Evolutionary conservation across 2,797 vertebrate species (phyloP).

Genomic region (Austrolebias charrua): DNA sequence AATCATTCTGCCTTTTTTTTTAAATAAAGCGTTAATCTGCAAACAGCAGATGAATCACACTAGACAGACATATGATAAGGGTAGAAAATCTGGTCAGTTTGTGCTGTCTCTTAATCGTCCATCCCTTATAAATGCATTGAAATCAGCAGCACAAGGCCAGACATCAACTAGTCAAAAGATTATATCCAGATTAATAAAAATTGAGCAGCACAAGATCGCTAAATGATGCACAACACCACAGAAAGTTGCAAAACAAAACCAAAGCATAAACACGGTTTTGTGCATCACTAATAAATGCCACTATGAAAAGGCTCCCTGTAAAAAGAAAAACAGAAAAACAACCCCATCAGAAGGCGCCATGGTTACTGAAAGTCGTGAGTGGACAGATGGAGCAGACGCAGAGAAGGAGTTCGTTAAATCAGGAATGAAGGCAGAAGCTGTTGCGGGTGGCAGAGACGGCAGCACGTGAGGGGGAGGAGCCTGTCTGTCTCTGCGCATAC

Average conservation of each 20-base stretch:
- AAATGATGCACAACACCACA: not conserved
- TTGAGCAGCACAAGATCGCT: not conserved
- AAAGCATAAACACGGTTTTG: conserved; percentile 3
- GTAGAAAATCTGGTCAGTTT: not conserved
- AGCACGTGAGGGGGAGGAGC: conserved; percentile 38
- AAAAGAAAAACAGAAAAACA: conserved; percentile 33
- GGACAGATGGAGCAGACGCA: conserved; percentile 65
- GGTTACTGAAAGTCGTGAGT: conserved; percentile 30
- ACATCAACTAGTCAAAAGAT: not conserved
- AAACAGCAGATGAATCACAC: not conserved
- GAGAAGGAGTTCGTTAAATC: conserved; percentile 59
- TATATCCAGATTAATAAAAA: not conserved
- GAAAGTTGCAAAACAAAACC: conserved; percentile 4
- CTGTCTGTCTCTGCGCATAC: conserved; percentile 28
- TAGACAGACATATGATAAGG: not conserved
- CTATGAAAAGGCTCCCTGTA: conserved; percentile 5
- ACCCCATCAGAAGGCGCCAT: conserved; percentile 37
- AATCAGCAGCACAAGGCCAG: not conserved
- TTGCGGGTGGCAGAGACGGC: conserved; percentile 41
- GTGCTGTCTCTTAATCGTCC: not conserved
- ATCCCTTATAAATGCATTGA: too few species aligned
- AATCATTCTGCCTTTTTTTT: too few species aligned
- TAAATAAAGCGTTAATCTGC: not conserved
- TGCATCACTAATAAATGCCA: not conserved
- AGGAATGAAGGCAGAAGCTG: conserved; percentile 50